Base-by-base conservation (phyloP, 92 coral and sea anemone genomes). In the Porites rus region DNA sequence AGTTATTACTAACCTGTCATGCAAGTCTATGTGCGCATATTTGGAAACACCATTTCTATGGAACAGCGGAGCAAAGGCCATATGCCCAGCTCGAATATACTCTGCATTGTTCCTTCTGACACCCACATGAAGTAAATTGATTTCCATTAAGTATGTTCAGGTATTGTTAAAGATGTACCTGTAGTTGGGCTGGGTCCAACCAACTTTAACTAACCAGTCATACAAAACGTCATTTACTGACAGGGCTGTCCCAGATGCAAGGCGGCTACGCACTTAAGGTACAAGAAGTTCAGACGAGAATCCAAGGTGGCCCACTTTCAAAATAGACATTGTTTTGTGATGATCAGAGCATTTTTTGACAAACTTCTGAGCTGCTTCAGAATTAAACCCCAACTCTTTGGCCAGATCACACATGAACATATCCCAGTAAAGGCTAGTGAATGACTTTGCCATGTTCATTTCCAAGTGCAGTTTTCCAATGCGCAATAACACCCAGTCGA, bases 401-500 rank as follows among this genome's bases (percentile, higher is more conserved):
- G 88, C 83, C 16, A 88, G 74, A 10, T 71, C 38, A 58, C 77
- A 81, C 50, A 69, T 66, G 21, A 79, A 85, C 50, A 85, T 51
- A n/a, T 85, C 89, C 88, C 88, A 73, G n/a, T 83, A 67, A 8
- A 89, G 56, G 43, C 31, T 31, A 0, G 67, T 68, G 46, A 88
- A 68, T 1, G 70, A 61, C 59, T 69, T 65, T 8, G 74, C 85
- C 92, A 89, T 89, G 92, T 89, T 83, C 92, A 89, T 83, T 65
- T 89, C 88, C 14, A 88, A 13, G 56, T 88, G 91, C 0, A 74
- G 87, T 51, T 74, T 81, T 5, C 91, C 91, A 50, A 74, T 89
- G 60, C 85, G 64, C 12, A 89, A 38, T 9, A 89, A 24, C 20
- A 64, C 85, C 85, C 92, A 89, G 50, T 52, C 68, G 70, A 84